These are phyloP conservation scores for Arion vulgaris DNA, from an alignment of 1,140 invertebrate species.

Conservation along the genomic window DNA sequence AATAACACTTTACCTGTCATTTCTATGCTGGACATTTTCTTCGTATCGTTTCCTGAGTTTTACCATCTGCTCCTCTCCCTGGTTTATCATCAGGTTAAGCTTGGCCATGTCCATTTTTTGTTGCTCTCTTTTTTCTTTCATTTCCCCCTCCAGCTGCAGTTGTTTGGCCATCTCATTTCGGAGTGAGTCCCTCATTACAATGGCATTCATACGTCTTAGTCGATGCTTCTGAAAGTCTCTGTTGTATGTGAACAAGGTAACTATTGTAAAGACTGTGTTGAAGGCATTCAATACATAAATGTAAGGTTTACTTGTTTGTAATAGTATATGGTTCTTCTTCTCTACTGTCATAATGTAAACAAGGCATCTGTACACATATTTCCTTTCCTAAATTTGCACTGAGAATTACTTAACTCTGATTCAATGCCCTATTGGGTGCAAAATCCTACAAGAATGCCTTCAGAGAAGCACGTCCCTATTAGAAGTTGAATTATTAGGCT, in stretches of 20 bases:
- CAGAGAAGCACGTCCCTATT: too few relatives aligned
- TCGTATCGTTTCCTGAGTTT: conserved; percentile 70
- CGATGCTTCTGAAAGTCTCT: conserved; percentile 70
- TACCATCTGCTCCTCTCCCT: conserved; percentile 71
- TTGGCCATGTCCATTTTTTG: conserved; percentile 72
- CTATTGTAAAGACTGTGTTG: too few relatives aligned
- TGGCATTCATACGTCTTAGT: conserved; percentile 68
- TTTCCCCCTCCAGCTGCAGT: conserved; percentile 66
- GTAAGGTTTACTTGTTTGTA: too few relatives aligned
- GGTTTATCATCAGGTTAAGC: conserved; percentile 72
- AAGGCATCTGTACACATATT: too few relatives aligned
- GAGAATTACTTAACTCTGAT: too few relatives aligned
- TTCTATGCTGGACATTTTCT: conserved; percentile 68
- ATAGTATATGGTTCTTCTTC: too few relatives aligned
- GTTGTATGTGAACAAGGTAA: conserved; percentile 11
- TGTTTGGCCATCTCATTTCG: conserved; percentile 72
- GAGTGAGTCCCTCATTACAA: conserved; percentile 69
- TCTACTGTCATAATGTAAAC: too few relatives aligned
- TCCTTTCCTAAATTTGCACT: too few relatives aligned
- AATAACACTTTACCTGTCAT: conserved; percentile 58
- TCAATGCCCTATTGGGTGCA: too few relatives aligned
- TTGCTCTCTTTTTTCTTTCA: conserved; percentile 70
- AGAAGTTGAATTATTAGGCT: too few relatives aligned
- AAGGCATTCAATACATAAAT: conserved; percentile 10
- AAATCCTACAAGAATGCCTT: too few relatives aligned